Percentiles rank a stretch among this genome's conserved stretches.
Conservation (phyloP, 2,797 vertebrate species). For the Fistularia commersonii region DNA sequence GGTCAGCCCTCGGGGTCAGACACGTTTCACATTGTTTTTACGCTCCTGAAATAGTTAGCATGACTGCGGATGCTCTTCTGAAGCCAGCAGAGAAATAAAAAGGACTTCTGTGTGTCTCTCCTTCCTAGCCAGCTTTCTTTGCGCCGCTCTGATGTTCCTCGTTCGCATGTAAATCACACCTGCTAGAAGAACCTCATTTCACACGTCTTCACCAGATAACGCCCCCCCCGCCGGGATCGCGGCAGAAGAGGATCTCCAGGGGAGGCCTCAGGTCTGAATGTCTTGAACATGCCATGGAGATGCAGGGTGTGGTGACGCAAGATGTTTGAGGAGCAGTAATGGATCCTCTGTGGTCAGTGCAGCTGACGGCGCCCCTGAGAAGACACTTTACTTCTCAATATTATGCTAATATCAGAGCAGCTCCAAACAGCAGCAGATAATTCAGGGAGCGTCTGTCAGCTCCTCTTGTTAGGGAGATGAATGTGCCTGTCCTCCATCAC, state of each 20-base stretch:
- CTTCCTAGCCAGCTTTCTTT: conserved; percentile 59
- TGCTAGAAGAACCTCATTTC: conserved; percentile 56
- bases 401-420: conserved; percentile 22
- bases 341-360: no score
- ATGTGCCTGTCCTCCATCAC: conserved; percentile 34
- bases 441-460: conserved; percentile 38
- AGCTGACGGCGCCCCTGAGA: no score
- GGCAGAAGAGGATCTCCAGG: no score
- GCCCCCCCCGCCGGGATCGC: no score
- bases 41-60: conserved; percentile 55
- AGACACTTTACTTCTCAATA: conserved; percentile 14
- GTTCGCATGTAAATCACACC: no score
- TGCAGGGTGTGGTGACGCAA: no score
- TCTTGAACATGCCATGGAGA: no score
- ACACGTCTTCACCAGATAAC: conserved; percentile 73
- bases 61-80: conserved; percentile 55
- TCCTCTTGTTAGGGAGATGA: conserved; percentile 45
- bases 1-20: conserved; percentile 16
- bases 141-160: conserved; percentile 30
- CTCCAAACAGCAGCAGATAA: conserved; percentile 35
- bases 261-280: no score
- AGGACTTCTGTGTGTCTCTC: conserved; percentile 54
- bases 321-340: no score
- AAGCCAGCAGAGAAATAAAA: conserved; percentile 64
- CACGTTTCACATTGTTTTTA: conserved; percentile 51